Evolutionary conservation across 2,888 invertebrate genomes (phyloP), one percentile per base, ranked within the genome.

Genomic region (Apodemia mormo): DNA sequence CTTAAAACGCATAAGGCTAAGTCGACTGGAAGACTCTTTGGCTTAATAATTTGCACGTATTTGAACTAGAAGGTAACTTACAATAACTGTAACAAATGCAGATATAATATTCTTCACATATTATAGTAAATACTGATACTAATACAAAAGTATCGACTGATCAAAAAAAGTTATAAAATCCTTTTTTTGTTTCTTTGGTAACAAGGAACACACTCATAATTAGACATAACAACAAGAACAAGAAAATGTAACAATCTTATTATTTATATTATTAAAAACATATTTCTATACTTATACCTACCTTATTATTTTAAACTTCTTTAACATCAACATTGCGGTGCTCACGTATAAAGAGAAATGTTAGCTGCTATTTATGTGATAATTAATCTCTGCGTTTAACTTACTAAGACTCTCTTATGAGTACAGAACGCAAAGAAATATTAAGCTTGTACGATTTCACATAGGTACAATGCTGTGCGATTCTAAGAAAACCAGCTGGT

Each of bases 21-120:
- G 89, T 87, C 90, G 85, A 87, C 85, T 87, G 85, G 84, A 85
- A 85, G 89, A 90, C 89, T 89, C 92, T 92, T 91, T 91, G 90
- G 92, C 89, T 85, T 85, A 77, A 78, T 81, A 82, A 85, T 87
- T 87, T 89, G 85, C 85, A 82, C 84, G 81, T 82, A 85, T 91
- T 91, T 92, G 90, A 89, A 92, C 90, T 90, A 66, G 79, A 84
- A 85, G 90, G 90, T 90, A 91, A 90, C 92, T 89, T 90, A 91
- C 74, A 80, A 54, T 83, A 86, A 86, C 80, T 85, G 78, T 86
- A 89, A 88, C 88, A 89, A 88, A 89, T 89, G 88, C 89, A 88
- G 82, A 80, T 79, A 79, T 80, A 78, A 78, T 80, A 79, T 76
- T 79, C 78, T 81, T 79, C 81, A 64, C 4, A 58, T 80, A 81